Evolutionary conservation across 2,113 vertebrate species (phyloP).

Genomic region (Elanoides forficatus): DNA sequence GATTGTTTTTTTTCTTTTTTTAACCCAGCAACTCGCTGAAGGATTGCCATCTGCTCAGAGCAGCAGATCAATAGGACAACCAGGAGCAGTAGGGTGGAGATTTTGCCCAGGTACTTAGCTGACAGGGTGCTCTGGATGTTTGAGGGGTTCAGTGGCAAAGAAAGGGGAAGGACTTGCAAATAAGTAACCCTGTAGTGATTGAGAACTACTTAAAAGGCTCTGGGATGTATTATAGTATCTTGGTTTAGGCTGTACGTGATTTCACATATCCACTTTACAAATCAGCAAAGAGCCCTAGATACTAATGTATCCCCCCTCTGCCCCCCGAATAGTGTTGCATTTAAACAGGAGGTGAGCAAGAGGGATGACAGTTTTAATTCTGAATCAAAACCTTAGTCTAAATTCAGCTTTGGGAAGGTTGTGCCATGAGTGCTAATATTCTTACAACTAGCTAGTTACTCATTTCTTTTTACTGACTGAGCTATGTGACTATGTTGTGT

Average conservation of each 20-base stretch:
- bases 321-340: rapidly evolving
- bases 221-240: not conserved
- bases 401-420: not conserved
- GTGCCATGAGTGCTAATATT: not conserved
- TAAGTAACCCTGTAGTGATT: not conserved
- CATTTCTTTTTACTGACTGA: not conserved
- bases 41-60: not conserved
- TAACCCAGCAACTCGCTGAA: not conserved
- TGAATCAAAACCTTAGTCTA: not conserved
- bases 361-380: not conserved
- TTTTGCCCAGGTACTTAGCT: not conserved
- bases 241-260: not conserved
- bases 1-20: too few species aligned
- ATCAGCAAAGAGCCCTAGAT: not conserved
- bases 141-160: not conserved
- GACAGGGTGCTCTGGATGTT: not conserved
- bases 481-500: not conserved
- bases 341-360: not conserved
- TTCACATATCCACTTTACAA: not conserved
- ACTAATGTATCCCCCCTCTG: too few species aligned
- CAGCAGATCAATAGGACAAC: not conserved
- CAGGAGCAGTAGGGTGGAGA: not conserved
- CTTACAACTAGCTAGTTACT: not conserved
- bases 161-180: not conserved
- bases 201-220: not conserved